Conservation (phyloP, 1,140 invertebrate species). For the Calosoma granatense region DNA sequence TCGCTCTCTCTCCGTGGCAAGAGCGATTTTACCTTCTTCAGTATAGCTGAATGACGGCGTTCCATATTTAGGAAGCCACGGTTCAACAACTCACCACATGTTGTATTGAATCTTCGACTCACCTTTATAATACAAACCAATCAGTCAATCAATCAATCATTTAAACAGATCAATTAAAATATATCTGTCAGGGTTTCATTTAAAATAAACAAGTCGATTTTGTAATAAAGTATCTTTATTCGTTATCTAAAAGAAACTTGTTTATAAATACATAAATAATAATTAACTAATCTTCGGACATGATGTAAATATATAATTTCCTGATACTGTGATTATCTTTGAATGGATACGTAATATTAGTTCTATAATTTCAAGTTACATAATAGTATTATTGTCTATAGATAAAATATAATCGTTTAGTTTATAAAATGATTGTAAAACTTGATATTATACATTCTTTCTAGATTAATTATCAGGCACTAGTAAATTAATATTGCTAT, state of each 20-base stretch:
- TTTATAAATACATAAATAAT: too few relatives aligned
- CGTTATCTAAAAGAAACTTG: too few relatives aligned
- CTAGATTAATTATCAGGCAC: conserved; percentile 39
- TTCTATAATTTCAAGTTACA: too few relatives aligned
- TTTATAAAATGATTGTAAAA: neutral
- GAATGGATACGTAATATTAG: too few relatives aligned
- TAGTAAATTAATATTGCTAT: conserved; percentile 57
- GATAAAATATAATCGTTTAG: conserved; percentile 3
- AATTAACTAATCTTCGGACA: too few relatives aligned
- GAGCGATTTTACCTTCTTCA: conserved; percentile 68
- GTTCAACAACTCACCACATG: conserved; percentile 65
- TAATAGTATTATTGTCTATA: too few relatives aligned
- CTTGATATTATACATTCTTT: too few relatives aligned
- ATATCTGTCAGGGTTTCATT: too few relatives aligned
- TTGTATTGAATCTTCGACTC: conserved; percentile 66
- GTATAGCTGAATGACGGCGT: conserved; percentile 59
- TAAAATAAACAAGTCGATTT: too few relatives aligned
- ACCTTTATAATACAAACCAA: conserved; percentile 46
- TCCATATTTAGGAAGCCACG: conserved; percentile 73
- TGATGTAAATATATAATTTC: too few relatives aligned
- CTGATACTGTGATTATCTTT: too few relatives aligned
- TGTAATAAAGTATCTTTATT: too few relatives aligned
- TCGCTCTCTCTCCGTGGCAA: conserved; percentile 83
- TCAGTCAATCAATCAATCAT: conserved; percentile 10
- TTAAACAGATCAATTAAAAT: neutral